A percentile compares a stretch with the other conserved stretches of the same genome.
Evolutionary conservation across 2,113 vertebrate genomes (phyloP).

Genomic region (Danionella cerebrum): DNA sequence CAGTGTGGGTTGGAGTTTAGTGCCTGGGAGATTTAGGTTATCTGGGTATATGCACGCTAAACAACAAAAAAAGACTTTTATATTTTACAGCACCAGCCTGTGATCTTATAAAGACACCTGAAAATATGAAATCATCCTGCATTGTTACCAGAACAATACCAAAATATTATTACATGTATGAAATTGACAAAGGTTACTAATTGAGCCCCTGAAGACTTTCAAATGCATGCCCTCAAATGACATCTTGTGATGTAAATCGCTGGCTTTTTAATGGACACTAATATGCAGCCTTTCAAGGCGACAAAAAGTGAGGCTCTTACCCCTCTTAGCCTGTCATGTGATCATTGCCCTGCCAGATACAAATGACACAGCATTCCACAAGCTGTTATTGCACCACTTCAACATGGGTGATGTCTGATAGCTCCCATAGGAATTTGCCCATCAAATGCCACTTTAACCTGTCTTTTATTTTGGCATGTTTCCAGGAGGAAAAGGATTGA

Average conservation of each 20-base stretch:
- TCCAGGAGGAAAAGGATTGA: conserved; percentile 4
- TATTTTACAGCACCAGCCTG: neutral
- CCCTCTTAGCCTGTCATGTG: conserved; percentile 17
- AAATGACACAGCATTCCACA: conserved; percentile 24
- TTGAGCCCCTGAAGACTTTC: neutral
- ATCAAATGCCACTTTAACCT: neutral
- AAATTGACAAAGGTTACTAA: conserved; percentile 8
- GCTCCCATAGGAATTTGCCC: neutral
- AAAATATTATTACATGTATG: neutral
- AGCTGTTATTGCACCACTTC: neutral
- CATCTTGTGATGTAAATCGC: neutral
- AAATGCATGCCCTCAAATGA: conserved; percentile 1
- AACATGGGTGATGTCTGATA: neutral
- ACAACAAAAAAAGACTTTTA: neutral
- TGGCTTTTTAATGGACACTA: neutral
- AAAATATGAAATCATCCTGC: neutral
- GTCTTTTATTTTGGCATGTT: neutral
- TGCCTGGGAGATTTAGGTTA: conserved; percentile 7
- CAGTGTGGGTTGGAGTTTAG: neutral
- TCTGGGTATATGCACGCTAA: neutral
- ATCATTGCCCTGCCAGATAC: neutral
- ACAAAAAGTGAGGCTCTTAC: neutral
- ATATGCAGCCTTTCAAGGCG: neutral
- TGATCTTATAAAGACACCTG: neutral
- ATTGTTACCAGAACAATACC: conserved; percentile 9